A percentile compares a stretch with the other conserved stretches of the same genome.
phyloP scores from a whole-genome alignment of 2,888 invertebrate genomes.

The Hydrotaea cyrtoneurina region DNA sequence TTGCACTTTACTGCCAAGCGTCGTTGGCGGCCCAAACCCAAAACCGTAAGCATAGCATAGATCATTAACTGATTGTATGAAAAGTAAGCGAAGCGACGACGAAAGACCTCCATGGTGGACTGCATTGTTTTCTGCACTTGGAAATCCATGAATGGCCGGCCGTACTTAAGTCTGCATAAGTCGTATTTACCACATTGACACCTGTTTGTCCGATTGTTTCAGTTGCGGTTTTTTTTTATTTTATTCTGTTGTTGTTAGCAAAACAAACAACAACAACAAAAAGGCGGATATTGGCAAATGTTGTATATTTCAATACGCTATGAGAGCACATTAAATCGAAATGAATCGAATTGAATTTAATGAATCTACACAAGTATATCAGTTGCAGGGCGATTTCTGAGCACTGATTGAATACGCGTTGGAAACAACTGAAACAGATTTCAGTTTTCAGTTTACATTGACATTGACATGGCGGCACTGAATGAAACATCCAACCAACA shows the following conservation, averaged over 20 bases:
- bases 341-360: conserved; percentile 45
- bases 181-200: conserved; percentile 41
- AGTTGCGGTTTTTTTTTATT: neutral
- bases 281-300: conserved; percentile 62
- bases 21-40: neutral
- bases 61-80: neutral
- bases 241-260: neutral
- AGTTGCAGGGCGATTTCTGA: conserved; percentile 1
- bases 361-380: neutral
- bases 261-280: neutral
- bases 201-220: conserved; percentile 40
- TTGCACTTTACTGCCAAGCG: conserved; percentile 22
- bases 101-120: conserved; percentile 47
- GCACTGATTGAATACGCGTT: neutral
- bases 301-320: neutral
- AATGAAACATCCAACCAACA: conserved; percentile 50
- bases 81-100: neutral
- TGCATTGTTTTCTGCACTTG: conserved; percentile 26
- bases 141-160: neutral
- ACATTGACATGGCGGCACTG: conserved; percentile 46
- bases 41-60: neutral
- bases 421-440: conserved; percentile 6
- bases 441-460: conserved; percentile 42
- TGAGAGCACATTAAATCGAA: conserved; percentile 32
- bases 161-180: neutral